Evolutionary conservation across 2,797 vertebrate species (phyloP), one percentile per base, ranked within the genome.

Genomic region (Cossypha dichroa): DNA sequence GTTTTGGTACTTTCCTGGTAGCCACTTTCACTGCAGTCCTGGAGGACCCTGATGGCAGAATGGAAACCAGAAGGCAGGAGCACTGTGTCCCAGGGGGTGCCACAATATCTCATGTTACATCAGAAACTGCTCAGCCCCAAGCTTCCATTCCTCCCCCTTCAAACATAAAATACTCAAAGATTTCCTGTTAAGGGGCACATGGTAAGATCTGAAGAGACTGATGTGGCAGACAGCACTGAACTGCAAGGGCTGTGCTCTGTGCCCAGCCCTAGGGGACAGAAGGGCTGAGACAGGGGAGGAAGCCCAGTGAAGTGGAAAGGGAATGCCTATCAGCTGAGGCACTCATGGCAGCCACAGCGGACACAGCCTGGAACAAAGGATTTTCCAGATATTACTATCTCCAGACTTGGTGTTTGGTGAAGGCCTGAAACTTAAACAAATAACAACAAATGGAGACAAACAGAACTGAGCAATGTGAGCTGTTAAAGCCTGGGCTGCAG

Each of bases 241-340:
- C 67, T 36, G 60, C 60, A 28, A 76, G 84, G 52, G 33, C 1
- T 80, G 64, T 77, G 81, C 87, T 59, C 75, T 87, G 59, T 85
- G 64, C 48, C 46, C 52, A 62, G 91, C 93, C 90, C 18, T 81
- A 11, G 85, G 92, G 90, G 55, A 73, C 67, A 88, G 84, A 48
- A n/a, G 82, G 28, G 33, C 43, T 1, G 9, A 68, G 34, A 20
- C 17, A 67, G 41, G 33, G 49, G 17, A 90, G 67, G 59, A 52
- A 92, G 77, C 55, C 5, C 46, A 74, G 15, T 29, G 64, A 83
- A 70, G 85, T 70, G 77, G 82, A 90, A 94, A 40, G 59, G 84
- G 70, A 95, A 79, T 78, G 88, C 31, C 79, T 81, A 59, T 81
- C 74, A 86, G 66, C 82, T 73, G 85, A 76, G 69, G 46, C 84